Evolutionary conservation across 1,140 invertebrate species (phyloP).

Genomic region (Homalodisca vitripennis): DNA sequence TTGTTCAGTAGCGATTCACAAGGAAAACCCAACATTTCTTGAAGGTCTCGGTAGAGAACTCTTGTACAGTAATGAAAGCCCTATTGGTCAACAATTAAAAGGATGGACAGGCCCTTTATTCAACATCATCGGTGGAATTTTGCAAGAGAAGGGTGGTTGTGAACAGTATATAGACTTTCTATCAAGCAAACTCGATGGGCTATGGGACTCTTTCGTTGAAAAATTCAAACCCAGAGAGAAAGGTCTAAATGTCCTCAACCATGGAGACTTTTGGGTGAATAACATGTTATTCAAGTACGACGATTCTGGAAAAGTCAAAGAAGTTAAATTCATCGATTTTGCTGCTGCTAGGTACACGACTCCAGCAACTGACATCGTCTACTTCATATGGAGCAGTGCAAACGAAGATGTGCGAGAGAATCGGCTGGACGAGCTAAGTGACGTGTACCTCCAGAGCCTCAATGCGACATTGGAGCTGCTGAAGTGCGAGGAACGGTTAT

Average conservation of each 20-base stretch:
- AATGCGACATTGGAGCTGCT: conserved; percentile 1
- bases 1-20: conserved; percentile 54
- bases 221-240: not conserved
- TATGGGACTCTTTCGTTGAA: not conserved
- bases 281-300: conserved; percentile 35
- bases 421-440: not conserved
- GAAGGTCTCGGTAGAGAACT: not conserved
- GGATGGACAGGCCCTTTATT: no score
- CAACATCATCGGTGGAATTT: no score
- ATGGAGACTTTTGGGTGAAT: conserved; percentile 40
- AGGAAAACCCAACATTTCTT: conserved; percentile 49
- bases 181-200: not conserved
- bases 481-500: not conserved
- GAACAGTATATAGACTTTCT: no score
- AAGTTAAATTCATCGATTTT: conserved; percentile 29
- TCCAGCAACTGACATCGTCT: conserved; percentile 31
- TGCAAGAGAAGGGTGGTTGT: no score
- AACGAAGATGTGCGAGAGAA: conserved; percentile 1
- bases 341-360: conserved; percentile 21
- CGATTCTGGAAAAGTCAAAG: not conserved
- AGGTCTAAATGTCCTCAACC: conserved; percentile 21
- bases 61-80: no score
- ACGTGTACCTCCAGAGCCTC: not conserved
- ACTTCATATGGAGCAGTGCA: conserved; percentile 33
- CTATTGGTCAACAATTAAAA: no score